Evolutionary conservation across 2,888 invertebrate species (phyloP).

Genomic region (Piscicola geometra): DNA sequence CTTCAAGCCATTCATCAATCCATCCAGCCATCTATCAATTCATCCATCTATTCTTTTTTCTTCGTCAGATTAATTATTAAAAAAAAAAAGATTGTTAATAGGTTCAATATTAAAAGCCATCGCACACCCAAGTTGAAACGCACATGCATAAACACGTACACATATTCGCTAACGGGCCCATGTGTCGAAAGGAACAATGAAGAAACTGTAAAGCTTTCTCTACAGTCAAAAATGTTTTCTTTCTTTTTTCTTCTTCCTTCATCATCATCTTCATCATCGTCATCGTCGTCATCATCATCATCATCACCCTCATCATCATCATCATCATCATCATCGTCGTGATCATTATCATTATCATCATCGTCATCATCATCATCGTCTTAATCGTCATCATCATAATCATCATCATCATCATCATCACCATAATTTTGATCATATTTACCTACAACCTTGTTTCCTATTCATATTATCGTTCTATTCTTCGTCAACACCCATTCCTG

Average conservation of each 20-base stretch:
- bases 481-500: no score
- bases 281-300: constrained; percentile 31
- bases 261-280: constrained; percentile 5
- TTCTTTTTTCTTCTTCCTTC: neutral
- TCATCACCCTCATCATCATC: constrained; percentile 38
- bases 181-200: constrained; percentile 13
- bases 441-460: neutral
- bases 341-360: constrained; percentile 14
- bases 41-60: no score
- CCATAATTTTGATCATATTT: neutral
- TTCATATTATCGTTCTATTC: neutral
- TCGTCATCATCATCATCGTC: constrained; percentile 20
- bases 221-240: neutral
- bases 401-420: constrained; percentile 22
- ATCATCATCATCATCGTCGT: constrained; percentile 23
- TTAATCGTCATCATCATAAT: constrained; percentile 17
- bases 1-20: no score
- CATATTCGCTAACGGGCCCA: neutral
- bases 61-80: no score
- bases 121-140: no score
- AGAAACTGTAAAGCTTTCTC: constrained; percentile 3
- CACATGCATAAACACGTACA: neutral
- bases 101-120: no score
- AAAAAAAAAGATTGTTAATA: no score
- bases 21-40: no score